Evolutionary conservation across 30 jellyfish, hydroid and myxozoan species (phyloP), one percentile per base, ranked within the genome.

Genomic region (Hydractinia echinata): DNA sequence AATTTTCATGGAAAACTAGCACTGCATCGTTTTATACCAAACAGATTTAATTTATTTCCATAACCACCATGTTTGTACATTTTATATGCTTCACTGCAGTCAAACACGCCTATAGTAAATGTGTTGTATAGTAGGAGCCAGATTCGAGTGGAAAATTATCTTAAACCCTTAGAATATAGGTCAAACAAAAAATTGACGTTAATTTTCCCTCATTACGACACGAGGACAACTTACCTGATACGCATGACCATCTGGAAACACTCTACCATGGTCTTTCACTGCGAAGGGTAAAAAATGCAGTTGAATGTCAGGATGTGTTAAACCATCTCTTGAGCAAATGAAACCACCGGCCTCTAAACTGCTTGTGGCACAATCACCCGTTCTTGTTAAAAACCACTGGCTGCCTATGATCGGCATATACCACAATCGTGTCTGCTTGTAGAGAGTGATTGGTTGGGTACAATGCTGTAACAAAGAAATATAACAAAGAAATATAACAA

Each of bases 271-370:
- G 67, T 93, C 96, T 78, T 67, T 72, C 11, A 93, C 95, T 19
- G 96, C 99, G 60, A 87, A 84, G 8, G 99, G 99, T 53, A 93
- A 79, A 52, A 93, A 93, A 73, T 93, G 99, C 53, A 82, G 76
- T 79, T 93, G 96, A 6, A 88, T 88, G 71, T 93, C 96, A 9
- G 99, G 96, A 72, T 84, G 95, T 7, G 87, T 10, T 6, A 93
- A 64, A 14, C 95, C 99, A 55, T 87, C 94, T 56, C 86, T 55
- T 10, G 95, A 69, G 8, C 96, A 70, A 77, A 93, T 88, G 85
- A 93, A 93, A 1, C 96, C 99, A 50, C 99, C 96, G 2, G 99
- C 73, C 61, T 93, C 99, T 54, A 93, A 71, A 71, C 83, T 95
- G 78, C 86, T 87, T 0, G 99, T 72, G 19, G 95, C 96, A 3